Evolutionary conservation across 2,888 invertebrate genomes (phyloP).

Genomic region (Thymelicus sylvestris): DNA sequence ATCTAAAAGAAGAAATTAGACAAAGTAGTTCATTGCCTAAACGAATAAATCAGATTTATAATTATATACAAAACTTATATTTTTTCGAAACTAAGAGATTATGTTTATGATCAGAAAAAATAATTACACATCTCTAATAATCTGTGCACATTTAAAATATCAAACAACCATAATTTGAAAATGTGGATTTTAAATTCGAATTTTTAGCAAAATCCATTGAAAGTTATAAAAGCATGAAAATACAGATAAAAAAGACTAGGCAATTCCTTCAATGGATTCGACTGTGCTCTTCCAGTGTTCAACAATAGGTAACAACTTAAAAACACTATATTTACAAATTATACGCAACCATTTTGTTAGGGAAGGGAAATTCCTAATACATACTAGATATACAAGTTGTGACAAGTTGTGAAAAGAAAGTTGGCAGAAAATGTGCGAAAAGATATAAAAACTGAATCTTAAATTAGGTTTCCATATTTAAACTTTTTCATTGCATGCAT

Average conservation of each 20-base stretch:
- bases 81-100: slow-evolving; percentile 2
- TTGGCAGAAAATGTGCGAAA: slow-evolving; percentile 1
- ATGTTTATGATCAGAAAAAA: background rate
- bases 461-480: background rate
- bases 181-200: slow-evolving; percentile 2
- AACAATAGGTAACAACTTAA: slow-evolving; percentile 69
- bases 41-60: slow-evolving; percentile 44
- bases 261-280: slow-evolving; percentile 62
- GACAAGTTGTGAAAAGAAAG: background rate
- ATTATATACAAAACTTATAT: slow-evolving; percentile 41
- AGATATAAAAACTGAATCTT: background rate
- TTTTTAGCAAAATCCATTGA: slow-evolving; percentile 62
- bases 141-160: slow-evolving; percentile 3
- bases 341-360: slow-evolving; percentile 54
- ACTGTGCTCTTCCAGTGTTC: slow-evolving; percentile 42
- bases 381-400: slow-evolving; percentile 11
- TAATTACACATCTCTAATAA: background rate
- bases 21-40: slow-evolving; percentile 26
- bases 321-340: slow-evolving; percentile 65
- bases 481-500: background rate
- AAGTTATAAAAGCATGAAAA: slow-evolving; percentile 56
- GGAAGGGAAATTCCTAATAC: background rate
- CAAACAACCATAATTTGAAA: background rate
- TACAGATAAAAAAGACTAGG: slow-evolving; percentile 77
- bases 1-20: slow-evolving; percentile 31